Conservation (phyloP, 2,888 invertebrate species). For the Agrotis clavis region DNA sequence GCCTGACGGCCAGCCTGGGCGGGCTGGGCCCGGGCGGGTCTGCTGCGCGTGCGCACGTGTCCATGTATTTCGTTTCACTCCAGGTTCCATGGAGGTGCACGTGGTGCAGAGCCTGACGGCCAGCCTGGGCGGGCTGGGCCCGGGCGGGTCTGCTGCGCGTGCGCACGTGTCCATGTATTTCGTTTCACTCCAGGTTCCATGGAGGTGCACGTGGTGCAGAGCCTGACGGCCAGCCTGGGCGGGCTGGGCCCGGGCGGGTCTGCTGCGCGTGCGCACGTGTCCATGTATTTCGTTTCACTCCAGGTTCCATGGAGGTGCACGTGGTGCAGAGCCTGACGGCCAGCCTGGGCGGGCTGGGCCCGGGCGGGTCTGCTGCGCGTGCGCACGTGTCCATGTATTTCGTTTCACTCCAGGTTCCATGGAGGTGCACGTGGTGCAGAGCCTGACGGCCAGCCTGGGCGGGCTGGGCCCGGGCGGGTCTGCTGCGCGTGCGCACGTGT, state of each 20-base stretch:
- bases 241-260: conserved; percentile 48
- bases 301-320: too few species aligned
- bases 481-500: not conserved
- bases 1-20: conserved; percentile 97
- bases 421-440: conserved; percentile 96
- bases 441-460: conserved; percentile 97
- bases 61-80: conserved; percentile 90
- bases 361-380: not conserved
- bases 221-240: conserved; percentile 97
- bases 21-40: conserved; percentile 48
- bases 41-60: conserved; percentile 92
- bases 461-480: conserved; percentile 48
- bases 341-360: not conserved
- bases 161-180: too few species aligned
- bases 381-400: too few species aligned
- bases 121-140: conserved; percentile 92
- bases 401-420: conserved; percentile 80
- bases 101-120: conserved; percentile 97
- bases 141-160: not conserved
- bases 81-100: conserved; percentile 93
- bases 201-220: conserved; percentile 96
- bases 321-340: not conserved
- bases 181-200: conserved; percentile 80
- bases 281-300: too few species aligned
- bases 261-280: not conserved